phyloP scores from a whole-genome alignment of 92 coral and sea anemone genomes.

The Palythoa heliodiscus region DNA sequence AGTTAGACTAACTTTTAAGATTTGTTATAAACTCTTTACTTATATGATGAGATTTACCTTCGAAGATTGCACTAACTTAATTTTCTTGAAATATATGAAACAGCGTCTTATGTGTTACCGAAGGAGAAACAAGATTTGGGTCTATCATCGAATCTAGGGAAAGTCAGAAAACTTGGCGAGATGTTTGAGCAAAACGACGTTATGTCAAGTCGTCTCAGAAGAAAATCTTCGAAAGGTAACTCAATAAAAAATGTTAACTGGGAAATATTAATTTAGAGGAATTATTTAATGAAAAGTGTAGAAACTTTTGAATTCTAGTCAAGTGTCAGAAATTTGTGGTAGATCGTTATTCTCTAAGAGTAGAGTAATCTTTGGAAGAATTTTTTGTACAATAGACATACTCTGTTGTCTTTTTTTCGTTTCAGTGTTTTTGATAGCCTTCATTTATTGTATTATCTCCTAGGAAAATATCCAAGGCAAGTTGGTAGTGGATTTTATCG shows the following conservation, averaged over 20 bases:
- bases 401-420: too few relatives aligned
- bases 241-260: not conserved
- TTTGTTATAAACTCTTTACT: too few relatives aligned
- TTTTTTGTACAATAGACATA: too few relatives aligned
- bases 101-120: not conserved
- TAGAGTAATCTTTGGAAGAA: too few relatives aligned
- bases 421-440: too few relatives aligned
- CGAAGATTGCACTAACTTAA: not conserved
- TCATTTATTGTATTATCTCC: not conserved
- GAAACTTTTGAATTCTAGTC: too few relatives aligned
- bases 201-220: not conserved
- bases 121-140: not conserved
- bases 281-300: not conserved
- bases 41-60: not conserved
- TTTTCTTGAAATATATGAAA: not conserved
- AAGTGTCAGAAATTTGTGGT: too few relatives aligned
- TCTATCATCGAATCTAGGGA: not conserved
- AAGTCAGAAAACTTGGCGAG: conserved; percentile 30
- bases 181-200: conserved; percentile 23
- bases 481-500: not conserved
- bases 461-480: conserved; percentile 19
- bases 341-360: too few relatives aligned
- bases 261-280: not conserved
- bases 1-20: too few relatives aligned
- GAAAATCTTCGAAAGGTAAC: conserved; percentile 26